phyloP scores from a whole-genome alignment of 2,888 invertebrate species.

The Archaeoteleia sp. region DNA sequence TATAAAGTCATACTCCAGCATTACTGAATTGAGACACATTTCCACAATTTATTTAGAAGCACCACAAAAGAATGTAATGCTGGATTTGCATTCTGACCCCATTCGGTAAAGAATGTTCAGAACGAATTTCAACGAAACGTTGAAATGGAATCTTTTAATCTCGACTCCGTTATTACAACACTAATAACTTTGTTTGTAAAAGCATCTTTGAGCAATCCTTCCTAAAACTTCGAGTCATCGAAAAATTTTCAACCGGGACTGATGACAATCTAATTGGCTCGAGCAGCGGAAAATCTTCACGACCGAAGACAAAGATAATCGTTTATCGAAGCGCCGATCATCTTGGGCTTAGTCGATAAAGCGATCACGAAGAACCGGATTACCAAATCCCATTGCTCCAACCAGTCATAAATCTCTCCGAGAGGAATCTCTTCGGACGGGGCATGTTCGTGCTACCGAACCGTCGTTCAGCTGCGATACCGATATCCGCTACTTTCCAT shows the following conservation, averaged over 20 bases:
- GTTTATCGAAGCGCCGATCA: conserved; percentile 23
- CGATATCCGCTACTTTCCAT: conserved; percentile 27
- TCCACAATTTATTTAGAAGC: too few species aligned
- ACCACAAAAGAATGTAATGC: too few species aligned
- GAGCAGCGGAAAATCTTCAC: conserved; percentile 29
- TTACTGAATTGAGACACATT: too few species aligned
- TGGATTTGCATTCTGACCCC: too few species aligned
- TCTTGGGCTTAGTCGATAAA: conserved; percentile 25
- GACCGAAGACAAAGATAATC: conserved; percentile 26
- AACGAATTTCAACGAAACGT: too few species aligned
- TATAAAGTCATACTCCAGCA: neutral
- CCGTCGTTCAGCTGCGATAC: conserved; percentile 31
- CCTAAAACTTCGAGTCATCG: too few species aligned
- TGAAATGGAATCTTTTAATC: too few species aligned
- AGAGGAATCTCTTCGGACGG: conserved; percentile 21
- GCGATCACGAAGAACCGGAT: conserved; percentile 26
- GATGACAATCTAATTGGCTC: conserved; percentile 37
- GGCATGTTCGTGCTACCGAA: conserved; percentile 42
- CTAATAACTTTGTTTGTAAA: too few species aligned
- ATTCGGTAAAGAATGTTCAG: too few species aligned
- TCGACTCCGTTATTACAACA: too few species aligned
- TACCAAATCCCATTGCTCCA: neutral
- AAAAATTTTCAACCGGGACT: too few species aligned
- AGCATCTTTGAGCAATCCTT: too few species aligned
- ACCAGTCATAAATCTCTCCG: conserved; percentile 33